Conservation (phyloP, 2,888 invertebrate species). For the Stenoptilia bipunctidactyla region DNA sequence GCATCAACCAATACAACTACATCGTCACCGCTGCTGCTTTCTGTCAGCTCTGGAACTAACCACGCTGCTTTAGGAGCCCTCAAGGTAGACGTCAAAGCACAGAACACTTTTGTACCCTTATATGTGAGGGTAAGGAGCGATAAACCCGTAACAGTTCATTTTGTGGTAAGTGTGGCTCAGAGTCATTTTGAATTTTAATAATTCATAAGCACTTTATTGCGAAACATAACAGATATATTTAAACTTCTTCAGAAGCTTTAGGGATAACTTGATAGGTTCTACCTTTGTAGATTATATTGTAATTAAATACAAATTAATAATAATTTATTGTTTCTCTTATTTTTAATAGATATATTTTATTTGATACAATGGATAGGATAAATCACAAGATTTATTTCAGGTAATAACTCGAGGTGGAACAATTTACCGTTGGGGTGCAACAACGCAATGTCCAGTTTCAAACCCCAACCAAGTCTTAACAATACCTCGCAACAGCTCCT, state of each 20-base stretch:
- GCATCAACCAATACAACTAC: conserved; percentile 36
- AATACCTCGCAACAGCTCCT: conserved; percentile 30
- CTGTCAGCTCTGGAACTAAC: conserved; percentile 6
- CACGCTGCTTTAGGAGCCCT: conserved; percentile 39
- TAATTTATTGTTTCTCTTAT: too few species aligned
- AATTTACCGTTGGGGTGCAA: conserved; percentile 59
- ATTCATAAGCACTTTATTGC: too few species aligned
- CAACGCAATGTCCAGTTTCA: conserved; percentile 49
- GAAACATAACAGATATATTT: too few species aligned
- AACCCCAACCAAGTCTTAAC: conserved; percentile 30
- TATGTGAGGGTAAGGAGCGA: conserved; percentile 34
- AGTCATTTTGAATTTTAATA: too few species aligned
- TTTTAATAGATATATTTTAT: too few species aligned
- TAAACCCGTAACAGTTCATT: conserved; percentile 47
- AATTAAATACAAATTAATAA: too few species aligned
- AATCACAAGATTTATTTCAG: conserved; percentile 30
- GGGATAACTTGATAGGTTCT: too few species aligned
- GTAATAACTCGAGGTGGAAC: conserved; percentile 57
- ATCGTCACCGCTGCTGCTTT: conserved; percentile 9
- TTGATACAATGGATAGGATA: too few species aligned
- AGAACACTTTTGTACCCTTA: conserved; percentile 40
- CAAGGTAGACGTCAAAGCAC: conserved; percentile 24
- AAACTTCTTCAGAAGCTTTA: too few species aligned
- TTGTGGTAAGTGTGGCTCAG: conserved; percentile 34
- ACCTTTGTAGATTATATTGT: too few species aligned